Base-by-base conservation (phyloP, 2,797 vertebrate genomes). In the Sciurus carolinensis region DNA sequence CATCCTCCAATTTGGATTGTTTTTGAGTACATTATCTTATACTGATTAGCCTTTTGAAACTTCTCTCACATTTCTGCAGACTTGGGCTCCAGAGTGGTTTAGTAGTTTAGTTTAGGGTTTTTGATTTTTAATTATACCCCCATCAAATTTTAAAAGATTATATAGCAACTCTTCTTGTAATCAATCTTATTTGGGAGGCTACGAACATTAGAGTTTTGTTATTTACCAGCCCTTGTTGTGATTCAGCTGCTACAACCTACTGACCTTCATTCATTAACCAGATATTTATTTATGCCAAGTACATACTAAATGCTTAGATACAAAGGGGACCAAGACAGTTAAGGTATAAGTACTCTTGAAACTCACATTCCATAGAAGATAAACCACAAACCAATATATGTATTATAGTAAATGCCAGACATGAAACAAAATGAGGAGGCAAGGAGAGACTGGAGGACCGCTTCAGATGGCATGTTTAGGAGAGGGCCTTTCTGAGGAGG, bases 11-110 rank as follows among this genome's bases (percentile, higher is more conserved):
- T 88, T 86, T 36, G 50, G 36, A 66, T 72, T 83, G 44, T 30
- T 67, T 67, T 87, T 75, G 30, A 54, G 7, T 47, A 1, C 62
- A 24, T 42, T 66, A n/a, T 72, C 20, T 80, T 50, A 30, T 39
- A 50, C 69, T 92, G 39, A 57, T 73, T 77, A 72, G 24, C 57
- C 69, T 83, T 94, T 92, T 92, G 77, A 87, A 80, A 66, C 22
- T 87, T 42, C 30, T 67, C 83, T 94, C 39, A 57, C 50, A 33
- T 89, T 90, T 84, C 84, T 84, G 66, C 47, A 87, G 50, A 36
- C 14, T 86, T 42, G 14, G 26, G 88, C 39, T 88, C 75, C 73
- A 80, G 47, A 71, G 33, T 79, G 22, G 28, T 64, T 93, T n/a
- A n/a, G n/a, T 84, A 26, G 52, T 77, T 95, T 90, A 72, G 4